Evolutionary conservation across 2,888 invertebrate genomes (phyloP), one percentile per base, ranked within the genome.

Genomic region (Lepidonotus clava): DNA sequence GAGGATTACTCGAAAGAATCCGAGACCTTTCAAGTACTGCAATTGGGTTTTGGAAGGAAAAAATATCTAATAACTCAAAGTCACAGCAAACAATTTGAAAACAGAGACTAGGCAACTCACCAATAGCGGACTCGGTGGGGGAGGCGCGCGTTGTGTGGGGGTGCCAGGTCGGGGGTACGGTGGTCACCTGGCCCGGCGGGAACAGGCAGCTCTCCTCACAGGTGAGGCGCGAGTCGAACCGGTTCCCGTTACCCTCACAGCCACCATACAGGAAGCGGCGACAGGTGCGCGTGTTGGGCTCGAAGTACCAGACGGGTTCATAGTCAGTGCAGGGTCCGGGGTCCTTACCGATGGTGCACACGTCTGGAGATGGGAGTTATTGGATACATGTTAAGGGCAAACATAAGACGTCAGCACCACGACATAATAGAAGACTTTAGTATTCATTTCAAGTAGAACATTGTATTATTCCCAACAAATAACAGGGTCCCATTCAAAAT

Each of bases 181-280:
- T 80, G 14, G 46, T 41, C 32, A 34, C 21, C n/a, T 11, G 14
- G n/a, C 6, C 32, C 8, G 66, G 66, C n/a, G 41, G 24, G 71
- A 56, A 34, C 5, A 87, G 46, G 77, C 88, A 88, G 51, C 38
- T 40, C 5, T 24, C n/a, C 36, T 88, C 90, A 85, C 92, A 92
- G 5, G 87, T 88, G 41, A 89, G 86, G 51, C 89, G 87, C 6
- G 87, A 89, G 24, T 87, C 83, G 83, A 93, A 94, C 85, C 92
- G 91, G 89, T 94, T 94, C 40, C 90, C 96, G 93, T 99, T 99
- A 87, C 98, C 98, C 83, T 96, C 96, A 92, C 98, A 98, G 41
- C 98, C 98, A 76, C 97, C 97, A 76, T 94, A 96, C 95, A 95
- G 97, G 97, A 95, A 96, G 95, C 95, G 96, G 97, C 97, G 96